These are phyloP conservation scores for Turnix velox DNA, from an alignment of 2,113 vertebrate species.

Conservation along the genomic window DNA sequence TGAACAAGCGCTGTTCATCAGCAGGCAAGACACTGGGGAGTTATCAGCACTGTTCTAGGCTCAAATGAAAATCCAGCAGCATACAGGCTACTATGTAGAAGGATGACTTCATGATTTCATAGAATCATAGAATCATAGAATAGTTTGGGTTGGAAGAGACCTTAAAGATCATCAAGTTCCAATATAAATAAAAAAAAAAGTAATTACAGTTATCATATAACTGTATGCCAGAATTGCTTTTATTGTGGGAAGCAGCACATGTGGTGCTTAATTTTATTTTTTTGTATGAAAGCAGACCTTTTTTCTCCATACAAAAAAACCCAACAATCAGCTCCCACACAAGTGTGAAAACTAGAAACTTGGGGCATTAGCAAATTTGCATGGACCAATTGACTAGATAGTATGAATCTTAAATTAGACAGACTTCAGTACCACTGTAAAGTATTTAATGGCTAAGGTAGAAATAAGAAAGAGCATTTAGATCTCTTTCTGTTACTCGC, in stretches of 20 bases:
- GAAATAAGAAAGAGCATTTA: background rate
- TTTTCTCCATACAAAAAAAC: background rate
- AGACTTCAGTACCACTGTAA: background rate
- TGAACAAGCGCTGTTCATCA: background rate
- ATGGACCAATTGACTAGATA: accelerated
- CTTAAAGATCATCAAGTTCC: too few species aligned
- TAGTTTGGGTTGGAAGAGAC: too few species aligned
- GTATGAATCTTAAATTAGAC: background rate
- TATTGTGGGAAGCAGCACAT: background rate
- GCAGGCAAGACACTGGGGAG: accelerated
- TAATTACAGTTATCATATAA: background rate
- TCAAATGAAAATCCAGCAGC: background rate
- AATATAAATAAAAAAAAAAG: background rate
- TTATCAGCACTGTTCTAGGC: background rate
- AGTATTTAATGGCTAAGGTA: background rate
- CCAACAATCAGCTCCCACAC: background rate
- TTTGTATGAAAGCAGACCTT: background rate
- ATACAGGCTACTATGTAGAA: background rate
- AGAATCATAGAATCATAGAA: too few species aligned
- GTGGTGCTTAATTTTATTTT: background rate
- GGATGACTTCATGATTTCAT: background rate
- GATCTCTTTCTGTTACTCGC: background rate
- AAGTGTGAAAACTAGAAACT: background rate
- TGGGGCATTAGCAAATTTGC: background rate
- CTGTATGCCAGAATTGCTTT: background rate